Evolutionary conservation across 2,888 invertebrate genomes (phyloP), one percentile per base, ranked within the genome.

Genomic region (Litoditis marina): DNA sequence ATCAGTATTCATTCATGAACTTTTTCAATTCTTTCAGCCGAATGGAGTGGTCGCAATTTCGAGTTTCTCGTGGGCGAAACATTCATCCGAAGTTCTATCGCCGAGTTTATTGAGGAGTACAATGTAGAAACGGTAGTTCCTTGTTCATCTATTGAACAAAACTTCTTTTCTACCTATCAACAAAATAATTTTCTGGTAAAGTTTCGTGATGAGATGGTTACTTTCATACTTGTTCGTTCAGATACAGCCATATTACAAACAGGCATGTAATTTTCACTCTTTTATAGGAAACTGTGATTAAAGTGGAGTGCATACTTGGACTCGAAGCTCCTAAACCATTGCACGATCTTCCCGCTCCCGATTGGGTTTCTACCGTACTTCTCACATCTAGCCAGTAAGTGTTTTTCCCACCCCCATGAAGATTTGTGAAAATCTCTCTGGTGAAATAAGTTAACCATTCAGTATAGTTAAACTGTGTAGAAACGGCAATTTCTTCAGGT

Each of bases 311-410:
- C 85, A 86, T 95, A 27, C 91, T 92, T 83, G 88, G 91, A 75
- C 89, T 90, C 75, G 92, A 94, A 13, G 90, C 94, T 0, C 96
- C 96, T 0, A 88, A 91, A 79, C 94, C 95, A 0, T 89, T 92
- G 82, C 91, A 94, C 83, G 92, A 92, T 83, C 86, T 96, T 71
- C 87, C 92, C 83, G 94, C 95, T 80, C 93, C 95, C 85, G 96
- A 98, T 83, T 98, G 96, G 96, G 92, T 96, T n/a, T 90, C 92
- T 25, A 88, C 91, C 47, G 89, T 94, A 19, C 70, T 73, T 25
- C 66, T 66, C 31, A 54, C 66, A 8, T 62, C 71, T n/a, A 66
- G 74, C 44, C 65, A 62, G 80, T 79, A 39, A 62, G 76, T 70
- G 49, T 32, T 47, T 46, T 60, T n/a, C n/a, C n/a, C n/a, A n/a